Evolutionary conservation across 1,140 invertebrate species (phyloP), one percentile per base, ranked within the genome.

Genomic region (Hyposmocoma kahamanoa): DNA sequence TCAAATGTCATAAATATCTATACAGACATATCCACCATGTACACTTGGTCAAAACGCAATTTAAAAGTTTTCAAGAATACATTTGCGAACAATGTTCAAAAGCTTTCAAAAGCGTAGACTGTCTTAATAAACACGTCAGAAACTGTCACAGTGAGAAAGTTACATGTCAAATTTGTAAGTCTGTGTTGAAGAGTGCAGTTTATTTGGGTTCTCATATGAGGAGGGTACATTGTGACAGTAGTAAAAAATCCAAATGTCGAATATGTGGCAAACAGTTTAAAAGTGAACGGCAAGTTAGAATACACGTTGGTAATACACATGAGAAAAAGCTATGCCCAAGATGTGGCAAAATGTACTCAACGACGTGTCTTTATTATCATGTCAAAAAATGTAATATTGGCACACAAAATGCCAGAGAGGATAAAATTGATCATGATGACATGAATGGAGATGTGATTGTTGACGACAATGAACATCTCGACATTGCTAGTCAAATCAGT

Each of bases 211-310:
- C 43, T 0, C 72, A 75, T 43, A 62, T 66, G 41, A 36, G 11
- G 1, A 43, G 72, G 21, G 62, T 72, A 0, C 72, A 72, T 48
- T 59, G 59, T 42, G 22, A 61, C 20, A 61, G 65, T 49, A 69
- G 67, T 0, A 52, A 60, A 2, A 6, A 47, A 6, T 52, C 72
- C 21, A 24, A 8, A 11, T 72, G 72, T 59, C 39, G 59, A n/a
- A n/a, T n/a, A 21, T 75, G 69, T 28, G 48, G 54, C 0, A 72
- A 68, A 38, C 47, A 13, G 6, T 75, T 64, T 13, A 62, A 15
- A 21, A 58, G 41, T 63, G 64, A 0, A 32, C 48, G 3, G 47
- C 68, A 72, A 52, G 34, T 72, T 10, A 55, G 24, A 1, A 36
- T 72, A 3, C 72, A 75, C 45, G 64, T 56, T 5, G 64, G 55